Evolutionary conservation across 2,113 vertebrate genomes (phyloP).

Genomic region (Lontra canadensis): DNA sequence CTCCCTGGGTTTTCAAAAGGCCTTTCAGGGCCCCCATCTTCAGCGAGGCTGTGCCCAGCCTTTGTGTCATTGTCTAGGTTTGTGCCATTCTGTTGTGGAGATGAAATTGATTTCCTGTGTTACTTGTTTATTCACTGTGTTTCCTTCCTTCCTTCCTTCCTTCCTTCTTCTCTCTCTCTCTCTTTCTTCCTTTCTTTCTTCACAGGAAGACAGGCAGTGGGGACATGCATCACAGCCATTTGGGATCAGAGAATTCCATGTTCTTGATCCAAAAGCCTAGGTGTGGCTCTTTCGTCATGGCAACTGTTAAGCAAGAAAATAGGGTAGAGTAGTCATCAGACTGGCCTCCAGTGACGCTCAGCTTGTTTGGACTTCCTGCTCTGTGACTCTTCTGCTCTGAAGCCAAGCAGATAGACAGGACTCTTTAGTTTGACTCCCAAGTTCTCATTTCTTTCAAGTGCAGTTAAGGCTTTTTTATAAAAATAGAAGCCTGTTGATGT

Average conservation of each 20-base stretch:
- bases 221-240: neutral
- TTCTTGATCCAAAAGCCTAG: conserved; percentile 61
- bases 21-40: neutral
- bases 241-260: conserved; percentile 50
- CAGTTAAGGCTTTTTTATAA: conserved; percentile 47
- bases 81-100: conserved; percentile 17
- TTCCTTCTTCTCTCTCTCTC: fast-evolving
- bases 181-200: neutral
- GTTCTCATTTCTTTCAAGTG: conserved; percentile 62
- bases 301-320: conserved; percentile 51
- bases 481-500: conserved; percentile 33
- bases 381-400: conserved; percentile 2
- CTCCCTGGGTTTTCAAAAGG: neutral
- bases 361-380: conserved; percentile 54
- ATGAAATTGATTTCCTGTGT: conserved; percentile 37
- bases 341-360: conserved; percentile 8
- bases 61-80: conserved; percentile 21
- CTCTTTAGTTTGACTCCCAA: conserved; percentile 15
- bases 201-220: conserved; percentile 32
- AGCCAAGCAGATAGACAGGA: conserved; percentile 34
- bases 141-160: neutral
- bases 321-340: conserved; percentile 18
- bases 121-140: neutral
- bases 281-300: conserved; percentile 55
- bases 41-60: neutral